Evolutionary conservation across 2,888 invertebrate genomes (phyloP), one percentile per base, ranked within the genome.

Genomic region (Habrosyne pyritoides): DNA sequence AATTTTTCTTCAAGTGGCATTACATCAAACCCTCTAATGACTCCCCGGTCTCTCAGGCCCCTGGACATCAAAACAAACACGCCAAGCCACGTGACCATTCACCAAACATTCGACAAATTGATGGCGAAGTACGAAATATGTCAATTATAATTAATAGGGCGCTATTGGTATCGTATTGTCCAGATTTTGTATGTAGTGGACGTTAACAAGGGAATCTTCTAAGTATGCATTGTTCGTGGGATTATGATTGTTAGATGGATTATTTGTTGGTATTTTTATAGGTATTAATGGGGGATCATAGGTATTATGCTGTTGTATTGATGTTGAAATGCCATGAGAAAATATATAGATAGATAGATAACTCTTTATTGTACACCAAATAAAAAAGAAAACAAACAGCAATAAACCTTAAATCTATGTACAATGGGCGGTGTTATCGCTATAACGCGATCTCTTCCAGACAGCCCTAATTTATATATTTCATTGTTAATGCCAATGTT

Each of bases 141-240:
- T 91, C 91, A 91, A 91, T 90, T 91, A 91, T 90, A 89, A 91
- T 91, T 89, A 89, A 91, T 89, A 85, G 88, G 83, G 87, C 73
- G 53, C n/a, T 18, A 60, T 56, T 49, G 81, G 78, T 79, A 79
- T 81, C 79, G 82, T 77, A 84, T 84, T 83, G 83, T 85, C 75
- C 72, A 68, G 69, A 66, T 70, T 67, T 61, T 28, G 61, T 57
- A 57, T 66, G 75, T 75, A 78, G 75, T 75, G 30, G 30, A 79
- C 74, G 67, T 59, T 71, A 76, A 80, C 73, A 71, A 80, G 79
- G 67, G 70, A 61, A 52, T 66, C 61, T 66, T 63, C 56, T 60
- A 51, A 51, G 54, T 55, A 58, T 61, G 63, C 53, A 48, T 26
- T 66, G 59, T 57, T 59, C 24, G 50, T 12, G 28, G 30, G 50